A percentile compares a stretch with the other conserved stretches of the same genome.
Conservation (phyloP, 2,888 invertebrate species). For the Sarcophaga subvicina region DNA sequence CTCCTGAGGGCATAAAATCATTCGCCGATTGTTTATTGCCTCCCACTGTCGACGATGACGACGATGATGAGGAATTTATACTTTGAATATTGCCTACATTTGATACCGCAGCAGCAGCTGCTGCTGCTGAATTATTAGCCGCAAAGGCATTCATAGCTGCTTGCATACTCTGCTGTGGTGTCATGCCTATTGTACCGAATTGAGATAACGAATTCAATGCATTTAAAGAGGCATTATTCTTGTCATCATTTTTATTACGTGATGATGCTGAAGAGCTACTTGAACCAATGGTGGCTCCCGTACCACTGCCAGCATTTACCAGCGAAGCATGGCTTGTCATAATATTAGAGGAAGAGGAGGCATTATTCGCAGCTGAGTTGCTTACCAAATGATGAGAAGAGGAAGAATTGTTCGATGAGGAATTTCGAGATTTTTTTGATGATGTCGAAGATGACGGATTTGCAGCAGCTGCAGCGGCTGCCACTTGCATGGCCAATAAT, state of each 20-base stretch:
- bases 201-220: conserved; percentile 81
- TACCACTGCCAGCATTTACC: conserved; percentile 60
- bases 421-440: conserved; percentile 66
- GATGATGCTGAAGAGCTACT: conserved; percentile 63
- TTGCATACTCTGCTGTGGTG: conserved; percentile 81
- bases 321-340: conserved; percentile 77
- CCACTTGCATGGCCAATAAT: conserved; percentile 81
- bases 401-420: conserved; percentile 60
- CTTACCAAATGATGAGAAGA: conserved; percentile 69
- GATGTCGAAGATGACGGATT: conserved; percentile 72
- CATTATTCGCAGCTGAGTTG: conserved; percentile 58
- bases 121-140: conserved; percentile 77
- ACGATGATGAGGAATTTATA: conserved; percentile 69
- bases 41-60: conserved; percentile 55
- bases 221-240: conserved; percentile 81
- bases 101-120: conserved; percentile 70
- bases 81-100: conserved; percentile 66
- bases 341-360: conserved; percentile 73
- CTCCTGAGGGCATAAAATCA: conserved; percentile 80
- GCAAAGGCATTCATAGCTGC: conserved; percentile 82
- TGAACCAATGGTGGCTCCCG: conserved; percentile 61
- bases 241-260: conserved; percentile 78
- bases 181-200: conserved; percentile 80
- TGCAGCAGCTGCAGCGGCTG: conserved; percentile 80
- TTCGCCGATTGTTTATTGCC: conserved; percentile 74